These are phyloP conservation scores for Ceratotherium simum DNA, from an alignment of 2,113 vertebrate genomes.

Conservation along the genomic window DNA sequence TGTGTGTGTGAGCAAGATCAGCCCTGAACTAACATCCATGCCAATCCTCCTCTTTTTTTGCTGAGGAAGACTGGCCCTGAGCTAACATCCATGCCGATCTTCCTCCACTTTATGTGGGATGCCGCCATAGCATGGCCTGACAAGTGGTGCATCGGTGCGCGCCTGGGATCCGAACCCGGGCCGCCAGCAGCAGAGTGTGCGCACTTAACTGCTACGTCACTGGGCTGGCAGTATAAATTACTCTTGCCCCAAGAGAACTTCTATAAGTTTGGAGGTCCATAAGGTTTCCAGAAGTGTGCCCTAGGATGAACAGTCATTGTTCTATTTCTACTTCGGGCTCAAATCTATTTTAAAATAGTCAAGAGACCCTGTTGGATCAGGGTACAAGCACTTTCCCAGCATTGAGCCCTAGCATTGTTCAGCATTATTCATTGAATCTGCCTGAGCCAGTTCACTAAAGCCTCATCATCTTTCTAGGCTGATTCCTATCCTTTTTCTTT, in stretches of 20 bases:
- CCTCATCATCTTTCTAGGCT: background rate
- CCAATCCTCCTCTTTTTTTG: no score
- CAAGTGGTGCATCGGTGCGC: no score
- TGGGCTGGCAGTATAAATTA: background rate
- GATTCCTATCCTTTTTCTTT: background rate
- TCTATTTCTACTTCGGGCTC: background rate
- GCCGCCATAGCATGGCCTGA: no score
- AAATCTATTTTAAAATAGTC: conserved; percentile 27
- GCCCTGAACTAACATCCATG: no score
- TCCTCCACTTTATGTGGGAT: no score
- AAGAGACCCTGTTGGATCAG: background rate
- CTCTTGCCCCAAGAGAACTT: background rate
- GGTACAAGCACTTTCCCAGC: background rate
- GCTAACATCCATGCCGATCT: no score
- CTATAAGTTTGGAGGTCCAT: background rate
- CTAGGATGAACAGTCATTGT: background rate
- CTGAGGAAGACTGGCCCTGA: no score
- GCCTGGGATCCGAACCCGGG: no score
- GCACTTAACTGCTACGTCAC: no score
- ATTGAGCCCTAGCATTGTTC: background rate
- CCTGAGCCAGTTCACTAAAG: conserved; percentile 25
- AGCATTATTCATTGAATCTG: background rate
- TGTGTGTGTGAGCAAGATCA: no score
- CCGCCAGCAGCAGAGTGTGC: no score
- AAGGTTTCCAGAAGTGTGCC: conserved; percentile 29